These are phyloP conservation scores for Phylloscopus collybita DNA, from an alignment of 2,797 vertebrate genomes.

Conservation along the genomic window DNA sequence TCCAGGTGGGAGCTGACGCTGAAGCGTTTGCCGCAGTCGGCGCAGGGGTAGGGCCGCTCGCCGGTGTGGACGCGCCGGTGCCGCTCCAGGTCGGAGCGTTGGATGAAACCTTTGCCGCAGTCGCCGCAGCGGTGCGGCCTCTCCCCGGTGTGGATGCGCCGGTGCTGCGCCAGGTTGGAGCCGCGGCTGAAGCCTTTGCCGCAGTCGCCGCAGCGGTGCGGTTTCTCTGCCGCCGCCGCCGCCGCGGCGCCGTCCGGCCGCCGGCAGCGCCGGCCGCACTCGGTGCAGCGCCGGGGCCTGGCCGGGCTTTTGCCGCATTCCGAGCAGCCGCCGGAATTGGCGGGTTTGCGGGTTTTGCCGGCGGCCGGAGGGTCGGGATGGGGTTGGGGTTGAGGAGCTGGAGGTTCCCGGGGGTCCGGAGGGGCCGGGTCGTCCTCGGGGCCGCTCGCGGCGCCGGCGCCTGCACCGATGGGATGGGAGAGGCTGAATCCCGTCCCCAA, in stretches of 20 bases:
- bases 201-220: slow-evolving; percentile 74
- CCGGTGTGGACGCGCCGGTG: slow-evolving; percentile 19
- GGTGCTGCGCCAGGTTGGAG: slow-evolving; percentile 87
- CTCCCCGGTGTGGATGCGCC: neutral
- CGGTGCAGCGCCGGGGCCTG: neutral
- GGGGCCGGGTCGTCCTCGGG: too few relatives aligned
- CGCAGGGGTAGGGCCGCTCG: neutral
- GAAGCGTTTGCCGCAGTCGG: too few relatives aligned
- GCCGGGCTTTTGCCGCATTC: neutral
- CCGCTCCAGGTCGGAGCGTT: slow-evolving; percentile 31
- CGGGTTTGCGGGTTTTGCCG: too few relatives aligned
- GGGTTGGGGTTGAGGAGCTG: too few relatives aligned
- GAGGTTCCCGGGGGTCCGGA: too few relatives aligned
- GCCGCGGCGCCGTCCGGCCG: too few relatives aligned
- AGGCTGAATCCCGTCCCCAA: too few relatives aligned
- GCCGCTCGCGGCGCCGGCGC: too few relatives aligned
- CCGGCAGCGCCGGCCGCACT: slow-evolving; percentile 40
- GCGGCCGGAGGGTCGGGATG: too few relatives aligned
- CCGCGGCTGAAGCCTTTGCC: slow-evolving; percentile 85
- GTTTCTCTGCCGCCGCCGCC: slow-evolving; percentile 36
- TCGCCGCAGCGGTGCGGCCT: neutral
- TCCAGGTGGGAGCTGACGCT: too few relatives aligned
- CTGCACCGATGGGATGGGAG: too few relatives aligned
- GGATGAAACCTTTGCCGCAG: slow-evolving; percentile 68
- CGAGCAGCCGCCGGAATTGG: too few relatives aligned